These are phyloP conservation scores for Mus spicilegus DNA, from an alignment of 2,113 vertebrate species.

Conservation along the genomic window DNA sequence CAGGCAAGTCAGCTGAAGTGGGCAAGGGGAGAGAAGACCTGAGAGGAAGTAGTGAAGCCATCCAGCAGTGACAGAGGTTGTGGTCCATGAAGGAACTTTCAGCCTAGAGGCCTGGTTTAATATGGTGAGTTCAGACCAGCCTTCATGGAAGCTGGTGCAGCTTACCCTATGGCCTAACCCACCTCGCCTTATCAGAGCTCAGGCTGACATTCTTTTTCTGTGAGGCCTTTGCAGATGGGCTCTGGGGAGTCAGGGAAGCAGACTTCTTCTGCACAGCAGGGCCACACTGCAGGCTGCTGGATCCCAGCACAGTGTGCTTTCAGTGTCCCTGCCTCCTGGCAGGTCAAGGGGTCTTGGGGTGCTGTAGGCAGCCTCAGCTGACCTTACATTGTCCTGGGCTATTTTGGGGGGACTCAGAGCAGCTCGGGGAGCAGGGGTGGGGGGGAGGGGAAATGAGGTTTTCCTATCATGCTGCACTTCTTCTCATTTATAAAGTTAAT, in stretches of 20 bases:
- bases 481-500: constrained; percentile 46
- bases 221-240: neutral
- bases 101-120: neutral
- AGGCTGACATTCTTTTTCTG: neutral
- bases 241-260: accelerated
- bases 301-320: neutral
- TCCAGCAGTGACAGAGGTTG: too few relatives aligned
- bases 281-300: neutral
- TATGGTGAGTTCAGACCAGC: neutral
- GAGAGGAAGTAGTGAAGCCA: neutral
- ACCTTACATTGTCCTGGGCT: neutral
- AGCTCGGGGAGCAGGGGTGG: neutral
- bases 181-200: neutral
- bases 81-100: neutral
- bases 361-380: neutral
- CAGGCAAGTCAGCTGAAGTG: neutral
- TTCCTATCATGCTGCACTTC: neutral
- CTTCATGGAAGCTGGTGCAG: neutral
- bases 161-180: neutral
- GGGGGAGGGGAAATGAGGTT: neutral
- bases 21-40: neutral
- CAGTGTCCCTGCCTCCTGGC: neutral
- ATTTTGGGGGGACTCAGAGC: neutral
- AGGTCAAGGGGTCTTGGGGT: neutral
- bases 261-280: neutral